phyloP scores from a whole-genome alignment of 2,888 invertebrate species.

The Ecliptopera silaceata region DNA sequence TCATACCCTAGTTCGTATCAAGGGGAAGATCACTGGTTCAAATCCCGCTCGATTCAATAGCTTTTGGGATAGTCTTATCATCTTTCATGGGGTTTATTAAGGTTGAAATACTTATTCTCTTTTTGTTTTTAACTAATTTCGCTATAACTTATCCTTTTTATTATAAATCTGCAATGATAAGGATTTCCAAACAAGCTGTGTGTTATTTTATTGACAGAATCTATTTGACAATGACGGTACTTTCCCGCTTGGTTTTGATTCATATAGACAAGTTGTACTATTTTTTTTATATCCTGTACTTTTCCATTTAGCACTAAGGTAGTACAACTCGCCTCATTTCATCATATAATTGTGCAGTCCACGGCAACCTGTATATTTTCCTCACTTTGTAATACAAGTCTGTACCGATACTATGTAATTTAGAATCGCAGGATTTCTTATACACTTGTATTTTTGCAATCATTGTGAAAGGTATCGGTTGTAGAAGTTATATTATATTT shows the following conservation, averaged over 20 bases:
- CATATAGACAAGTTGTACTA: background rate
- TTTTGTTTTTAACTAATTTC: too few species aligned
- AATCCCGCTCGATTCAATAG: too few species aligned
- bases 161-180: background rate
- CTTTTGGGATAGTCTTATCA: too few species aligned
- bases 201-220: background rate
- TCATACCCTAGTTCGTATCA: too few species aligned
- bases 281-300: slow-evolving; percentile 11
- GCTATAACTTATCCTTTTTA: too few species aligned
- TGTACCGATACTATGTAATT: slow-evolving; percentile 26
- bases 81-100: background rate
- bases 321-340: slow-evolving; percentile 27
- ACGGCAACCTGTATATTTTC: slow-evolving; percentile 28
- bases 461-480: slow-evolving; percentile 20
- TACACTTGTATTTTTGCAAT: slow-evolving; percentile 30
- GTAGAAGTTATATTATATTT: slow-evolving; percentile 3
- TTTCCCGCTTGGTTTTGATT: background rate
- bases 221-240: background rate
- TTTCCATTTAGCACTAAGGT: slow-evolving; percentile 21
- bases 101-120: too few species aligned
- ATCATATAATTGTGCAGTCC: slow-evolving; percentile 28
- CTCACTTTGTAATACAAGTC: slow-evolving; percentile 26
- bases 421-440: slow-evolving; percentile 30
- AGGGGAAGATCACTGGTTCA: too few species aligned
- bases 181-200: background rate